Evolutionary conservation across 2,888 invertebrate genomes (phyloP), one percentile per base, ranked within the genome.

Genomic region (Oligia strigilis): DNA sequence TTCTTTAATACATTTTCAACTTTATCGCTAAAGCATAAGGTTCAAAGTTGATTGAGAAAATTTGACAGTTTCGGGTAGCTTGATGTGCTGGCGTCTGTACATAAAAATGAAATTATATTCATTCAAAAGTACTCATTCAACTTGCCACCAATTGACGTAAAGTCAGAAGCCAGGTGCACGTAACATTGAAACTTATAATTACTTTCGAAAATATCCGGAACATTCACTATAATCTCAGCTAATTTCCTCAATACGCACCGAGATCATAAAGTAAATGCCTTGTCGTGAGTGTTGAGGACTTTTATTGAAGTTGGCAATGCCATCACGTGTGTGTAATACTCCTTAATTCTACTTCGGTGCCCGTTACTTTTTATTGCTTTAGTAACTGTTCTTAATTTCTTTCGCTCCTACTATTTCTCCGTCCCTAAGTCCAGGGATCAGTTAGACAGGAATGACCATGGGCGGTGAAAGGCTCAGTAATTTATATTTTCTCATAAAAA

Each of bases 351-450:
- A 84, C 89, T 89, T 89, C 89, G 88, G 86, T 77, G 86, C 85
- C 84, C 91, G 85, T 94, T 93, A 92, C 92, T 91, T 94, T 94
- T 94, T 93, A 94, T 93, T 89, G 86, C 85, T 81, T 84, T 87
- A 86, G 88, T 91, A 88, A 90, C 85, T 88, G 89, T 85, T 87
- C 87, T 89, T 89, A 88, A 91, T 91, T 89, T 88, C 89, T 87
- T 89, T 88, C 81, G 78, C 87, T 86, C 86, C 83, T 81, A 75
- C 82, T 86, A 89, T 88, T 87, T 86, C 83, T 84, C 62, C 65
- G 66, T 74, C 43, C 81, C 80, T 81, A 85, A 87, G 85, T 81
- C 78, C 65, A 75, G 71, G 89, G 85, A 89, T 89, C 85, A 88
- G 69, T 74, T 43, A 55, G 80, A 89, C 87, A 82, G 65, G 80